Percentiles rank a stretch among this genome's conserved stretches.
Conservation (phyloP, 2,797 vertebrate species). For the Tapera naevia region DNA sequence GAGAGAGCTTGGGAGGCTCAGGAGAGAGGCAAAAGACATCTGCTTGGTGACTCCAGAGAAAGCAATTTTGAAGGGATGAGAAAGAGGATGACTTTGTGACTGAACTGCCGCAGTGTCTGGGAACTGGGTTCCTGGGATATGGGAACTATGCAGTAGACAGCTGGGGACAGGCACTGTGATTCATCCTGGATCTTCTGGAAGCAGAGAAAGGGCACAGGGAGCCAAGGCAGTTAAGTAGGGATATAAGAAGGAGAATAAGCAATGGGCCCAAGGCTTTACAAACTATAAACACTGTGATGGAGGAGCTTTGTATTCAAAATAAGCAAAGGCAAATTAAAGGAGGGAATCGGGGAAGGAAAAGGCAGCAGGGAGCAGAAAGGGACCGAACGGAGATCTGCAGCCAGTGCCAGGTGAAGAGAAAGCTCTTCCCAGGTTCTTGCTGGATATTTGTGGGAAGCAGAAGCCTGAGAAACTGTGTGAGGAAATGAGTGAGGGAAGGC, state of each 20-base stretch:
- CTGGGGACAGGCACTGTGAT: constrained; percentile 10
- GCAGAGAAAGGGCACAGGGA: constrained; percentile 26
- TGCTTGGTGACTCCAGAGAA: not conserved
- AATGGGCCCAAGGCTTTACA: constrained; percentile 26
- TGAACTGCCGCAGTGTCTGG: not conserved
- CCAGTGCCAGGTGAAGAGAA: not conserved
- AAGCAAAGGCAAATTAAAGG: constrained; percentile 62
- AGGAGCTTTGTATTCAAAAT: constrained; percentile 47
- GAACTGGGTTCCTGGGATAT: not conserved
- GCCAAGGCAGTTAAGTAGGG: not conserved
- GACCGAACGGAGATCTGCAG: not conserved
- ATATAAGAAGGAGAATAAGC: constrained; percentile 23
- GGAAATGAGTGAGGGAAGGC: not conserved
- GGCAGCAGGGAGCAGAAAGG: not conserved
- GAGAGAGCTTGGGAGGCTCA: not conserved
- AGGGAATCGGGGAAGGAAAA: not conserved
- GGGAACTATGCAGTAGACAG: not conserved
- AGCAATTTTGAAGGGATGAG: not conserved
- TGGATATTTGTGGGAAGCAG: rapidly evolving
- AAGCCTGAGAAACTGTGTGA: rapidly evolving
- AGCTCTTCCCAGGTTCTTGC: not conserved
- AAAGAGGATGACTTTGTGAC: not conserved
- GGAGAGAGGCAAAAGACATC: not conserved
- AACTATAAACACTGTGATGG: constrained; percentile 50
- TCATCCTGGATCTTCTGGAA: not conserved